phyloP scores from a whole-genome alignment of 1,140 invertebrate genomes.

The Kradibia gibbosae region DNA sequence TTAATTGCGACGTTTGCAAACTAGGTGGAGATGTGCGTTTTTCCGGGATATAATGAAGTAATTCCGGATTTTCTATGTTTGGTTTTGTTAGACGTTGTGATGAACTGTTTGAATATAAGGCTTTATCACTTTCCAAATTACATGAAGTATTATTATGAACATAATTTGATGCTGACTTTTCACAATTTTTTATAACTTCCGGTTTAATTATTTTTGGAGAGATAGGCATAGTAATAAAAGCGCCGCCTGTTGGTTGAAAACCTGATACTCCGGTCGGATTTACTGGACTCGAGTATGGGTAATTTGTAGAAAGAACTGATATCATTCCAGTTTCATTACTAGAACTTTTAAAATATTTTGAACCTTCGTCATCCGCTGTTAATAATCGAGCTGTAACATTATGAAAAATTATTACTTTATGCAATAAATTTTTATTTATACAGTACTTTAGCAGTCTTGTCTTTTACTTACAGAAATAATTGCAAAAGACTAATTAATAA shows the following conservation, averaged over 20 bases:
- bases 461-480: not conserved
- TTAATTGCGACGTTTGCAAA: slow-evolving; percentile 59
- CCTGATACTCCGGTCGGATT: slow-evolving; percentile 85
- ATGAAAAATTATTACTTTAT: not conserved
- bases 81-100: slow-evolving; percentile 57
- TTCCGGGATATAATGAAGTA: slow-evolving; percentile 2
- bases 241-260: slow-evolving; percentile 90
- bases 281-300: slow-evolving; percentile 80
- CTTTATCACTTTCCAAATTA: slow-evolving; percentile 19
- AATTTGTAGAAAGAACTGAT: slow-evolving; percentile 72
- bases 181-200: slow-evolving; percentile 52
- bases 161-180: slow-evolving; percentile 5
- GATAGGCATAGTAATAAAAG: slow-evolving; percentile 88
- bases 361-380: slow-evolving; percentile 72
- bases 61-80: not conserved
- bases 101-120: slow-evolving; percentile 58
- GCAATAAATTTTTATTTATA: not conserved
- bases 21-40: not conserved
- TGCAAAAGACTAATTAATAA: not conserved
- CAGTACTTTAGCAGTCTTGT: not conserved
- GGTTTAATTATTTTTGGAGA: slow-evolving; percentile 75
- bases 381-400: slow-evolving; percentile 72
- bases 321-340: slow-evolving; percentile 66
- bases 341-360: slow-evolving; percentile 70
- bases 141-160: slow-evolving; percentile 5